Evolutionary conservation across 2,797 vertebrate species (phyloP).

Genomic region (Crocidura indochinensis): DNA sequence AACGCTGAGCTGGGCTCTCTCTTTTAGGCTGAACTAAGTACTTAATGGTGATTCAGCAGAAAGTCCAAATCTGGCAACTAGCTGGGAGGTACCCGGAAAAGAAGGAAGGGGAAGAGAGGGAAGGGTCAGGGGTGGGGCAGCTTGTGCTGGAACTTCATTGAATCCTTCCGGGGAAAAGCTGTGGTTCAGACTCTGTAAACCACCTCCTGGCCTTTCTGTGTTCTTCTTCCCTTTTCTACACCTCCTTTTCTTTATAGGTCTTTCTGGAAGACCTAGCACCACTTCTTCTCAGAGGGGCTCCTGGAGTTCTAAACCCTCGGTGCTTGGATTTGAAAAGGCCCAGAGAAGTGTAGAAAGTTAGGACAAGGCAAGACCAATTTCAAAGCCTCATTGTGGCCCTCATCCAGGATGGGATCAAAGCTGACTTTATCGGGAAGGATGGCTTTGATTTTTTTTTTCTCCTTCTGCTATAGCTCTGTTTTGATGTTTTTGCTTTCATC

Average conservation of each 20-base stretch:
- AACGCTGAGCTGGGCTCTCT: slow-evolving; percentile 79
- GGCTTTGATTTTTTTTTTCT: slow-evolving; percentile 62
- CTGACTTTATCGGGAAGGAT: slow-evolving; percentile 53
- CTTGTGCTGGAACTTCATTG: background rate
- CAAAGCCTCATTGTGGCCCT: slow-evolving; percentile 60
- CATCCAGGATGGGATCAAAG: slow-evolving; percentile 72
- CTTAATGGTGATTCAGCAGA: slow-evolving; percentile 84
- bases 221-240: slow-evolving; percentile 29
- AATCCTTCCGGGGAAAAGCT: slow-evolving; percentile 8
- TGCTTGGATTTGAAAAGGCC: slow-evolving; percentile 51
- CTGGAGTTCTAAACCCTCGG: slow-evolving; percentile 52
- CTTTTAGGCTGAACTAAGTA: slow-evolving; percentile 75
- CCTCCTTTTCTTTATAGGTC: background rate
- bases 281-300: slow-evolving; percentile 38
- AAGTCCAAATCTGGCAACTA: slow-evolving; percentile 68
- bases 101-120: slow-evolving; percentile 70
- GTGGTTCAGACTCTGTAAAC: background rate
- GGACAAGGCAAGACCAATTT: slow-evolving; percentile 57
- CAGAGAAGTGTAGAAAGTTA: slow-evolving; percentile 42
- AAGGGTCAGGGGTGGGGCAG: background rate
- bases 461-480: slow-evolving; percentile 47
- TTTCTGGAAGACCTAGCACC: background rate
- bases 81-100: slow-evolving; percentile 60
- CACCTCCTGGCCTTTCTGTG: background rate
- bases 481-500: slow-evolving; percentile 66